These are phyloP conservation scores for Rhamphomyia laevipes DNA, from an alignment of 2,888 invertebrate species.

Conservation along the genomic window DNA sequence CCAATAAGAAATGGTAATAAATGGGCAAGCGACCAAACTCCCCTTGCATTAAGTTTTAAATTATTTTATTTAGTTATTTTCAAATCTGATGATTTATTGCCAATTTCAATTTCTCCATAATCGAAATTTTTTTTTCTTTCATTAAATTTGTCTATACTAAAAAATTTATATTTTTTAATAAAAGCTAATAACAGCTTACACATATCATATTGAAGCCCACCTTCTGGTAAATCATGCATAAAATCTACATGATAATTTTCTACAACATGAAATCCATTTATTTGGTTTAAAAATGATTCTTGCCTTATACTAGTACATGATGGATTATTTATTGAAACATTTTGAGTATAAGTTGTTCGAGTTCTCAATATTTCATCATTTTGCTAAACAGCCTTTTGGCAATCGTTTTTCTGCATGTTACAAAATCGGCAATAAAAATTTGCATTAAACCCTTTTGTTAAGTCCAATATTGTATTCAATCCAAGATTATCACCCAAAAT, in stretches of 20 bases:
- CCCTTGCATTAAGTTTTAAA: background rate
- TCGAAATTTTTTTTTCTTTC: background rate
- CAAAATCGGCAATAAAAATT: conserved; percentile 1
- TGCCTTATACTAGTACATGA: background rate
- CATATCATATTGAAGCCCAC: background rate
- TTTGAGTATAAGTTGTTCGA: background rate
- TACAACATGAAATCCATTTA: background rate
- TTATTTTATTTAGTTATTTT: background rate
- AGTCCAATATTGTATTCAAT: background rate
- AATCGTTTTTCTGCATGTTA: background rate
- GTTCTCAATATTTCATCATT: background rate
- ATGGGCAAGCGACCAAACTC: background rate
- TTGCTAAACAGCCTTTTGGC: background rate
- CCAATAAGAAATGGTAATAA: background rate
- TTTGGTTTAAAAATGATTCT: background rate
- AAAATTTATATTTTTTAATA: background rate
- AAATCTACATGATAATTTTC: background rate
- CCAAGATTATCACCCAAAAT: conserved; percentile 1
- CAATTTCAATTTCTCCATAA: background rate
- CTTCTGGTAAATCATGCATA: background rate
- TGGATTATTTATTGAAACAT: background rate
- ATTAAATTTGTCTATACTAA: background rate
- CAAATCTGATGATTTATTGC: background rate
- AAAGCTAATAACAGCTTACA: background rate
- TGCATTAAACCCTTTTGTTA: background rate